phyloP scores from a whole-genome alignment of 1,140 invertebrate genomes.

The Conus betulinus region DNA sequence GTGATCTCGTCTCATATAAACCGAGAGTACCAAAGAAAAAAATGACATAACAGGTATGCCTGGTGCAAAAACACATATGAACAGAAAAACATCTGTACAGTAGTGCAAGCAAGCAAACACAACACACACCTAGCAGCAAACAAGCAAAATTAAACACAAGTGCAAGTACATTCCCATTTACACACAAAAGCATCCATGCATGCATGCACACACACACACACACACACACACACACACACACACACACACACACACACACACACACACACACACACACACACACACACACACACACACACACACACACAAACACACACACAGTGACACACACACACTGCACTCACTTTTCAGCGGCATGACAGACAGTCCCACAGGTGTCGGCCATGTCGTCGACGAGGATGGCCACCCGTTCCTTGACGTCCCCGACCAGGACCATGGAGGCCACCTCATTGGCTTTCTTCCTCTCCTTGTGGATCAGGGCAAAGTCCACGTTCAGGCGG shows the following conservation, averaged over 20 bases:
- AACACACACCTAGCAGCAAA: too few species aligned
- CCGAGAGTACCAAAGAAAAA: too few species aligned
- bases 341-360: conserved; percentile 96
- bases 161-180: too few species aligned
- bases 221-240: background rate
- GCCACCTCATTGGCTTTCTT: conserved; percentile 99
- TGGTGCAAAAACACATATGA: too few species aligned
- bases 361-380: conserved; percentile 99
- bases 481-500: conserved; percentile 97
- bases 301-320: background rate
- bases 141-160: too few species aligned
- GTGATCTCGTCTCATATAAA: too few species aligned
- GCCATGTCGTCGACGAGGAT: conserved; percentile 99
- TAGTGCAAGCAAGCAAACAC: too few species aligned
- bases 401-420: conserved; percentile 95
- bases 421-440: conserved; percentile 97
- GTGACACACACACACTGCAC: conserved; percentile 20
- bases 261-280: background rate
- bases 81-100: too few species aligned
- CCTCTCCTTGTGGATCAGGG: conserved; percentile 98
- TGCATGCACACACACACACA: background rate
- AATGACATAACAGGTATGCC: too few species aligned
- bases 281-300: background rate
- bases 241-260: background rate
- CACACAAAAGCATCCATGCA: background rate